phyloP scores from a whole-genome alignment of 1,140 invertebrate genomes.

The Hermetia illucens region DNA sequence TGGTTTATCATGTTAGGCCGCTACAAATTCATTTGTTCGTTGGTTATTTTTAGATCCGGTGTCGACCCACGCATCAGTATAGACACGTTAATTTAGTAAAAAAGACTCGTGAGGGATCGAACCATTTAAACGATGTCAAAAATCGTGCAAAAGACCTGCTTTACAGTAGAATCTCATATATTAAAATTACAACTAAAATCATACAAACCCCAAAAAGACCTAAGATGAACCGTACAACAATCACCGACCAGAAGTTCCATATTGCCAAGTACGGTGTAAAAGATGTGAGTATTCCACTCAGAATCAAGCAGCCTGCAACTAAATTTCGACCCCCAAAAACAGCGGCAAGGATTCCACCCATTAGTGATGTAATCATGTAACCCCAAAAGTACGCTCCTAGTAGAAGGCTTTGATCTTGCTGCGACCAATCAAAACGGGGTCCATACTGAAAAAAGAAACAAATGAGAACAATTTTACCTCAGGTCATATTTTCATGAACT shows the following conservation, averaged over 20 bases:
- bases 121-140: no score
- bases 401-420: constrained; percentile 44
- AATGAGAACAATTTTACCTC: neutral
- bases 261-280: constrained; percentile 46
- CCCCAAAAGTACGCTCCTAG: constrained; percentile 54
- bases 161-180: no score
- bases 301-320: constrained; percentile 33
- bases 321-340: constrained; percentile 54
- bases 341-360: constrained; percentile 58
- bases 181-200: neutral
- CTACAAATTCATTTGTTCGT: no score
- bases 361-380: constrained; percentile 39
- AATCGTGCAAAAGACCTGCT: no score
- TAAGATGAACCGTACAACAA: constrained; percentile 45
- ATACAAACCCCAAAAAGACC: constrained; percentile 48
- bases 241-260: constrained; percentile 42
- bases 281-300: constrained; percentile 53
- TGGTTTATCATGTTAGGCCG: no score
- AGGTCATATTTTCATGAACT: neutral
- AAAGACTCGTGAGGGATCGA: no score
- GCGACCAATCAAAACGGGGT: constrained; percentile 41
- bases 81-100: no score
- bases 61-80: no score
- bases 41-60: no score
- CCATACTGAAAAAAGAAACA: constrained; percentile 29